These are phyloP conservation scores for Parnassius glacialis DNA, from an alignment of 2,888 invertebrate genomes.

Conservation along the genomic window DNA sequence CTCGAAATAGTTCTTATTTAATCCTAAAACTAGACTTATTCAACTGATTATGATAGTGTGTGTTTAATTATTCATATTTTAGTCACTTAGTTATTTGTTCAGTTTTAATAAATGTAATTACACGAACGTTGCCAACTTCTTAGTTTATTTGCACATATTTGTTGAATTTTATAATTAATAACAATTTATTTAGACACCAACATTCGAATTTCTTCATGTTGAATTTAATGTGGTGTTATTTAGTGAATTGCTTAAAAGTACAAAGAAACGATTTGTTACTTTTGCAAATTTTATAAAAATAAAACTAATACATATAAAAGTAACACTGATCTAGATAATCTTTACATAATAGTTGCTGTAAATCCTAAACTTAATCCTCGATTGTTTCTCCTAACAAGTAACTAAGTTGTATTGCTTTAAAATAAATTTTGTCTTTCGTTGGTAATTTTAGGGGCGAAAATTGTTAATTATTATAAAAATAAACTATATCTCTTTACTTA, in stretches of 20 bases:
- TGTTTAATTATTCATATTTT: constrained; percentile 76
- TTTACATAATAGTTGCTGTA: constrained; percentile 75
- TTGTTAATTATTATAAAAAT: constrained; percentile 69
- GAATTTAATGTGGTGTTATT: constrained; percentile 77
- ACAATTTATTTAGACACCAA: constrained; percentile 76
- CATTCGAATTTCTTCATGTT: constrained; percentile 70
- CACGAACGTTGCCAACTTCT: constrained; percentile 75
- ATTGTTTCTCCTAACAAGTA: constrained; percentile 53
- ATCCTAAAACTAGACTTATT: constrained; percentile 35
- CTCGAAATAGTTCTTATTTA: constrained; percentile 48
- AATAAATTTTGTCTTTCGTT: constrained; percentile 61
- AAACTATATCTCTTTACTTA: constrained; percentile 55
- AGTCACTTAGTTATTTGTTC: constrained; percentile 72
- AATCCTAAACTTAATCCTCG: constrained; percentile 61
- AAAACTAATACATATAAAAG: constrained; percentile 73
- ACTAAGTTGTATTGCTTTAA: constrained; percentile 54
- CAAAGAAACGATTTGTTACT: constrained; percentile 86
- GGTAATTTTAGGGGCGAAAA: constrained; percentile 66
- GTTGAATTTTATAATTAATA: constrained; percentile 75
- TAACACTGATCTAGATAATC: constrained; percentile 67
- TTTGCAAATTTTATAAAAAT: constrained; percentile 86
- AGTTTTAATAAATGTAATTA: constrained; percentile 73
- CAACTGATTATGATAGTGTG: constrained; percentile 51
- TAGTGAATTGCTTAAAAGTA: constrained; percentile 86
- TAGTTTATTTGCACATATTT: constrained; percentile 80